These are phyloP conservation scores for Sebastolobus alascanus DNA, from an alignment of 2,797 vertebrate species.

Conservation along the genomic window DNA sequence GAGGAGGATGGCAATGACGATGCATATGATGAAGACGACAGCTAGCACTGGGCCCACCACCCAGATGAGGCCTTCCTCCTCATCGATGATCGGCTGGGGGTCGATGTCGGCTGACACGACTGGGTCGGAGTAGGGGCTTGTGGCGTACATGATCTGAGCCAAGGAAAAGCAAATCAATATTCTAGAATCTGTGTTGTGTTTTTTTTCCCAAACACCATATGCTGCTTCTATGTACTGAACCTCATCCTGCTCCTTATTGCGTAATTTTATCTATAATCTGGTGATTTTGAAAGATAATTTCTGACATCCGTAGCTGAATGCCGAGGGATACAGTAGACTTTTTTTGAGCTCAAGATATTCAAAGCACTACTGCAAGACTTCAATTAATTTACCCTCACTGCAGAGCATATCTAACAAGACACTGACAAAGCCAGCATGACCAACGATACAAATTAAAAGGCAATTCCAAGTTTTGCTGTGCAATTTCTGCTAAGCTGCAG, in stretches of 20 bases:
- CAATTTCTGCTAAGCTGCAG: constrained; percentile 54
- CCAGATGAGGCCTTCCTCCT: constrained; percentile 99
- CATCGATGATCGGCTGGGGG: constrained; percentile 98
- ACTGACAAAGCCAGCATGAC: constrained; percentile 35
- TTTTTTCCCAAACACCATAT: not conserved
- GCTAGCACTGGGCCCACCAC: constrained; percentile 98
- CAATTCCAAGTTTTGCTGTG: constrained; percentile 58
- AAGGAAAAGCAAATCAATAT: constrained; percentile 45
- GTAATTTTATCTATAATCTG: not conserved
- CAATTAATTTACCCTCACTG: constrained; percentile 11
- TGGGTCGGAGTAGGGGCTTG: constrained; percentile 97
- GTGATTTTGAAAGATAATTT: not conserved
- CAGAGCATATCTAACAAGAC: constrained; percentile 31
- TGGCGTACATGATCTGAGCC: constrained; percentile 95
- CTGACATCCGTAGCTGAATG: not conserved
- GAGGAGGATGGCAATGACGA: constrained; percentile 98
- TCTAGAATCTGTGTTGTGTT: not conserved
- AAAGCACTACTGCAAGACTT: constrained; percentile 15
- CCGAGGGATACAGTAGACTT: not conserved
- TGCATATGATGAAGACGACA: constrained; percentile 99
- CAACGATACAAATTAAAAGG: constrained; percentile 59
- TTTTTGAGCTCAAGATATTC: constrained; percentile 20
- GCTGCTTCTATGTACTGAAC: not conserved
- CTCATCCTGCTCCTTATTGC: not conserved
- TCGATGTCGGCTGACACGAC: constrained; percentile 97